phyloP scores from a whole-genome alignment of 1,140 invertebrate genomes.

The Danaus melanippus region DNA sequence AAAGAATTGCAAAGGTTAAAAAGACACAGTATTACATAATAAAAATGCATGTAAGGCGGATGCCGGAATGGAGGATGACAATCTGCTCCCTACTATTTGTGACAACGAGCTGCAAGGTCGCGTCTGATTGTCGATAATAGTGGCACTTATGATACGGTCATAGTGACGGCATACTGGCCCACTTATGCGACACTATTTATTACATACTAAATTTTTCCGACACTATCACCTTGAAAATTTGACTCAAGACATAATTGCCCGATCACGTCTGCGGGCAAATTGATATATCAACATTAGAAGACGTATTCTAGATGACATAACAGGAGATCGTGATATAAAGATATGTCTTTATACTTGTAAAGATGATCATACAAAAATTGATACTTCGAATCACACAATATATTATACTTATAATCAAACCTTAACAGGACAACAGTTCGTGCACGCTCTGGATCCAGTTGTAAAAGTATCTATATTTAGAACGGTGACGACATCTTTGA shows the following conservation, averaged over 20 bases:
- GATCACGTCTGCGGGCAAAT: neutral
- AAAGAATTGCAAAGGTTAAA: slow-evolving; percentile 1
- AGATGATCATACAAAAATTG: no score
- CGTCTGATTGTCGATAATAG: slow-evolving; percentile 67
- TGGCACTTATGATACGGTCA: slow-evolving; percentile 42
- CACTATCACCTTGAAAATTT: slow-evolving; percentile 13
- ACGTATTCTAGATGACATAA: neutral
- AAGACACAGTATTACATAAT: slow-evolving; percentile 45
- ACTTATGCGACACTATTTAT: slow-evolving; percentile 39
- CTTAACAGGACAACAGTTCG: slow-evolving; percentile 32
- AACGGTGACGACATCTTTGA: slow-evolving; percentile 43
- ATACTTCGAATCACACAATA: no score
- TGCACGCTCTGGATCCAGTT: slow-evolving; percentile 38
- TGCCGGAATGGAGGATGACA: slow-evolving; percentile 61
- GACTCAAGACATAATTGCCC: slow-evolving; percentile 1
- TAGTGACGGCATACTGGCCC: slow-evolving; percentile 45
- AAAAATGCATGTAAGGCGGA: slow-evolving; percentile 62
- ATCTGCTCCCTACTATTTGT: slow-evolving; percentile 65
- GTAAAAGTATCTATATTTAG: slow-evolving; percentile 54
- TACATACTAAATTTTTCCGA: slow-evolving; percentile 19
- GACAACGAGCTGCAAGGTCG: slow-evolving; percentile 67
- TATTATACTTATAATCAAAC: slow-evolving; percentile 2
- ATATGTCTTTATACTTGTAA: no score
- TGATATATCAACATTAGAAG: neutral
- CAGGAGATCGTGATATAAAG: no score